Conservation (phyloP, 2,113 vertebrate genomes). For the Gymnarchus niloticus region DNA sequence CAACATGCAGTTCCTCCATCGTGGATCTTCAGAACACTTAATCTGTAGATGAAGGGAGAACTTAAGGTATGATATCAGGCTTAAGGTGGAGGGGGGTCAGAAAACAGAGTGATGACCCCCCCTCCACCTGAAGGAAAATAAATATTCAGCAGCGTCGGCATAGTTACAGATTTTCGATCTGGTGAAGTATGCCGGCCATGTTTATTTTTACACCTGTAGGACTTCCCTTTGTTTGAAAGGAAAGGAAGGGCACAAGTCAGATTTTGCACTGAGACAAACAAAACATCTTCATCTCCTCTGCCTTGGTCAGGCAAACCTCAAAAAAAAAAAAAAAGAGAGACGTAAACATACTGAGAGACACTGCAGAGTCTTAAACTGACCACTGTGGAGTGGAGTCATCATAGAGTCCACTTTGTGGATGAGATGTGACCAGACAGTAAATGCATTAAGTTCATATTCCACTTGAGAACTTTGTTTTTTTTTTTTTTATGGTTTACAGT, state of each 20-base stretch:
- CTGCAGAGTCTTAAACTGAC: slow-evolving; percentile 81
- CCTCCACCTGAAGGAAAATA: not conserved
- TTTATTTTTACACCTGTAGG: slow-evolving; percentile 59
- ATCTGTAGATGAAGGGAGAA: not conserved
- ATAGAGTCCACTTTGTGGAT: slow-evolving; percentile 62
- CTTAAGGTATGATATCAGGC: not conserved
- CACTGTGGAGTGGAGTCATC: slow-evolving; percentile 79
- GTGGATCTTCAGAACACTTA: not conserved
- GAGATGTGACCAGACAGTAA: slow-evolving; percentile 56
- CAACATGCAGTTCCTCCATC: not conserved
- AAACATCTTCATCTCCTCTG: slow-evolving; percentile 72
- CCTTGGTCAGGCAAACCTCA: slow-evolving; percentile 77
- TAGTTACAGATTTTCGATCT: slow-evolving; percentile 37
- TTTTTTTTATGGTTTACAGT: slow-evolving; percentile 79
- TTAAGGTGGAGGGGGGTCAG: not conserved
- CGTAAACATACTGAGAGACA: slow-evolving; percentile 67
- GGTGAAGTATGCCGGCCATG: slow-evolving; percentile 41
- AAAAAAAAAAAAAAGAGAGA: slow-evolving; percentile 69
- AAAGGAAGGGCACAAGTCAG: slow-evolving; percentile 62
- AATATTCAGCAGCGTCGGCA: slow-evolving; percentile 17
- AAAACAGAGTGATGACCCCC: not conserved
- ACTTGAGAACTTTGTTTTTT: slow-evolving; percentile 78
- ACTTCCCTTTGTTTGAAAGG: slow-evolving; percentile 51
- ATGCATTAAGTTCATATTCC: slow-evolving; percentile 72
- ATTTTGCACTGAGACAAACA: slow-evolving; percentile 78